A percentile compares a stretch with the other conserved stretches of the same genome.
These are phyloP conservation scores for Drosophila murphyi DNA, from an alignment of 1,140 invertebrate genomes.

Conservation along the genomic window DNA sequence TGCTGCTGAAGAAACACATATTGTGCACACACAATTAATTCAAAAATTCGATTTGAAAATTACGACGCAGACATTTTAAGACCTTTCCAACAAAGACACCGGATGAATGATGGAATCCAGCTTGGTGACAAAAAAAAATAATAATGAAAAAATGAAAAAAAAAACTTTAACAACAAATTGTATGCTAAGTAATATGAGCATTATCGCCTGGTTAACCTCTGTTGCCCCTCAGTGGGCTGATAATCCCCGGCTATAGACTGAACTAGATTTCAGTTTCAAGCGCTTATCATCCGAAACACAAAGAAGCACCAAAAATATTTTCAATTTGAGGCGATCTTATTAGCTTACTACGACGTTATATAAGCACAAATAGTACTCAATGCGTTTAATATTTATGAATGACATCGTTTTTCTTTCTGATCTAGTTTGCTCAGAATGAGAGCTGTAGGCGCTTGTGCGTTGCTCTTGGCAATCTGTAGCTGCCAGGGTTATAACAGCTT, in stretches of 20 bases:
- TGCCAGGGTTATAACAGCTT: constrained; percentile 50
- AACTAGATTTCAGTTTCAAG: constrained; percentile 63
- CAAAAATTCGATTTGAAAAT: background rate
- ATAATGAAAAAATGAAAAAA: constrained; percentile 10
- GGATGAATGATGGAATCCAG: constrained; percentile 58
- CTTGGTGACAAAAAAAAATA: constrained; percentile 42
- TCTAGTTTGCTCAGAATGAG: constrained; percentile 55
- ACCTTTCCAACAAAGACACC: constrained; percentile 65
- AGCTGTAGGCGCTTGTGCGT: constrained; percentile 48
- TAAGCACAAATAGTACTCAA: constrained; percentile 9
- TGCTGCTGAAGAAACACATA: constrained; percentile 14
- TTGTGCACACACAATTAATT: constrained; percentile 9
- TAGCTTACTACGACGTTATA: background rate
- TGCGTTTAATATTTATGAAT: constrained; percentile 53
- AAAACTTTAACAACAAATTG: constrained; percentile 11
- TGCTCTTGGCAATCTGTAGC: constrained; percentile 56
- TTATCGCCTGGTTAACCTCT: constrained; percentile 64
- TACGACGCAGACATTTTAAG: constrained; percentile 40
- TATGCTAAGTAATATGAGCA: constrained; percentile 20
- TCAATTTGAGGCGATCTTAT: constrained; percentile 11
- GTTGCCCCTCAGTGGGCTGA: constrained; percentile 49
- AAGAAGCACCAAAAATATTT: constrained; percentile 31
- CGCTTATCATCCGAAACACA: constrained; percentile 46
- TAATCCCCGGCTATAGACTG: constrained; percentile 54
- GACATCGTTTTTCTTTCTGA: constrained; percentile 47